Base-by-base conservation (phyloP, 2,797 vertebrate genomes). In the Scolopax bukidnonensis region DNA sequence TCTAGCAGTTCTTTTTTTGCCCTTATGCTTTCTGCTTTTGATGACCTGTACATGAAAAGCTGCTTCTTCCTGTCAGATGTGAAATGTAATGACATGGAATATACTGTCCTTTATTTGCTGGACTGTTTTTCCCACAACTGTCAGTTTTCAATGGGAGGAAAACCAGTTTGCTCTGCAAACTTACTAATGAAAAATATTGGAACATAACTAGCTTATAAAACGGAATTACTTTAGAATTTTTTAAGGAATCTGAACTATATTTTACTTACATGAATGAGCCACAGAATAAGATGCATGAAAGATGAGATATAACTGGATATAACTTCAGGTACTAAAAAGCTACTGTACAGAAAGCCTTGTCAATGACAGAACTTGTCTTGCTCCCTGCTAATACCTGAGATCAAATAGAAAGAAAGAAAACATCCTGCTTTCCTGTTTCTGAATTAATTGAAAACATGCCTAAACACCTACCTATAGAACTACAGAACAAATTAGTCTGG, bases 111-210 rank as follows among this genome's bases (percentile, higher is more conserved):
- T 57, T 69, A 64, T 76, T 68, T 97, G 70, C 50, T 51, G 23
- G 54, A 53, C 47, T 87, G 36, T 63, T 96, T 95, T 96, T 77
- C 80, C 57, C 56, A 12, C 70, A 89, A 51, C 73, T 88, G 36
- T n/a, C 47, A 54, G 10, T 41, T 88, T 84, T 86, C 48, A 75
- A 4, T 6, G 68, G 12, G 6, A 88, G 65, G 9, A 45, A 82
- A 87, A 83, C 2, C 1, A 73, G 3, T 53, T 71, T 95, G 68
- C 51, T 91, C 79, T 93, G 30, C 47, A 95, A 96, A 90, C 12
- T 71, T 93, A 79, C 88, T 94, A 93, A 95, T 91, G 75, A 94
- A 97, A 97, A 97, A 92, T 67, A 59, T 80, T 95, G 51, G 28
- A 90, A 27, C 78, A 77, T 82, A 95, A 90, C 69, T 96, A 92